Evolutionary conservation across 1,140 invertebrate species (phyloP).

Genomic region (Drosophila paulistorum): DNA sequence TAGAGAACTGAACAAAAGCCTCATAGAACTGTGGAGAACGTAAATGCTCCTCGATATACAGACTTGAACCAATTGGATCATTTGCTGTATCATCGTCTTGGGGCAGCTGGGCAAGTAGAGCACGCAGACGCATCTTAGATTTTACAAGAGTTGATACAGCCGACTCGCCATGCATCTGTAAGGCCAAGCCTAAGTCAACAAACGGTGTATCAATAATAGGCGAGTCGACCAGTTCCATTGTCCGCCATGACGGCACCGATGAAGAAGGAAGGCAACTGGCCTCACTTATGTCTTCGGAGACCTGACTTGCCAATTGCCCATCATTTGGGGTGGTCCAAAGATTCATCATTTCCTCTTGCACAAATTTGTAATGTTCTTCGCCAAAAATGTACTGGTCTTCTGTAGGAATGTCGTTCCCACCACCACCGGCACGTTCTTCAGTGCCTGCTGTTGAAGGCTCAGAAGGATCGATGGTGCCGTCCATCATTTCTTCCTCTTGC

Average conservation of each 20-base stretch:
- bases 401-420: not conserved
- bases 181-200: not conserved
- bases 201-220: not conserved
- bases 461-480: slow-evolving; percentile 51
- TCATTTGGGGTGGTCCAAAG: not conserved
- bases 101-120: not conserved
- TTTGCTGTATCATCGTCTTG: not conserved
- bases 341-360: not conserved
- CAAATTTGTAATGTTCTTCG: not conserved
- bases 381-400: not conserved
- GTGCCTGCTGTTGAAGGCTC: too few relatives aligned
- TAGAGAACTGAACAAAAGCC: slow-evolving; percentile 95
- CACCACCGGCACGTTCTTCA: not conserved
- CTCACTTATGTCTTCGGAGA: too few relatives aligned
- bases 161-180: not conserved
- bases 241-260: not conserved
- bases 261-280: too few relatives aligned
- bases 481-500: not conserved
- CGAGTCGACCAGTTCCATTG: not conserved
- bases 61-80: slow-evolving; percentile 3
- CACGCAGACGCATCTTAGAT: not conserved
- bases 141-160: not conserved
- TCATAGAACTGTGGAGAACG: slow-evolving; percentile 94
- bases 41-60: slow-evolving; percentile 90
- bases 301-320: not conserved